Evolutionary conservation across 2,888 invertebrate genomes (phyloP), one percentile per base, ranked within the genome.

Genomic region (Lasioglossum zephyrum): DNA sequence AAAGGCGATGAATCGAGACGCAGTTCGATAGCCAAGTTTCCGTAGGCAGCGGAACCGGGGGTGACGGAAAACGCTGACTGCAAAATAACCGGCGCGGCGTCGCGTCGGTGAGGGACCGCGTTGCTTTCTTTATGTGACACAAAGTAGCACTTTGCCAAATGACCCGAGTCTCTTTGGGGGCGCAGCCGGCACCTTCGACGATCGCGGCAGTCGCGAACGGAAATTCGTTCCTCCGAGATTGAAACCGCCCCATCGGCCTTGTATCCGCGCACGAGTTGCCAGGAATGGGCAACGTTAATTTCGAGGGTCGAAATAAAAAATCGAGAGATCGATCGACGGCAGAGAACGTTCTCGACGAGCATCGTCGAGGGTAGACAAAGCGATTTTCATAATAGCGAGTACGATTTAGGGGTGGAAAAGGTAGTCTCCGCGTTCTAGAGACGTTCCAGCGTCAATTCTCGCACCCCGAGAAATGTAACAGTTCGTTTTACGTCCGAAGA

Each of bases 121-220:
- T 77, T 86, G 87, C 89, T 92, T 93, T 94, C 94, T 94, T 94
- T 93, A 93, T 92, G 91, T 91, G 94, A 94, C 95, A 94, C 93
- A 94, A 95, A 95, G 94, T 95, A 95, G 95, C 95, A 95, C 95
- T 95, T 94, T 95, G 93, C 94, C 94, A 95, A 95, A 95, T 95
- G 95, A 95, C 93, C 94, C 95, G 94, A 94, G 94, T 93, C 95
- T 94, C 94, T 94, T 92, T 92, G 92, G 91, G 92, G 91, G 90
- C 85, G 88, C 69, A 41, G 75, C 78, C 66, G 90, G 85, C 78
- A 81, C 80, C 82, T 73, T 70, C 82, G 72, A 41, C 81, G n/a
- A 49, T 90, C 78, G 90, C 88, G 79, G 83, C 86, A 89, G 81
- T 89, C 87, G 87, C 89, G 84, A 77, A 72, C 85, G 77, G 87